Evolutionary conservation across 2,797 vertebrate genomes (phyloP).

Genomic region (Silurus aristotelis): DNA sequence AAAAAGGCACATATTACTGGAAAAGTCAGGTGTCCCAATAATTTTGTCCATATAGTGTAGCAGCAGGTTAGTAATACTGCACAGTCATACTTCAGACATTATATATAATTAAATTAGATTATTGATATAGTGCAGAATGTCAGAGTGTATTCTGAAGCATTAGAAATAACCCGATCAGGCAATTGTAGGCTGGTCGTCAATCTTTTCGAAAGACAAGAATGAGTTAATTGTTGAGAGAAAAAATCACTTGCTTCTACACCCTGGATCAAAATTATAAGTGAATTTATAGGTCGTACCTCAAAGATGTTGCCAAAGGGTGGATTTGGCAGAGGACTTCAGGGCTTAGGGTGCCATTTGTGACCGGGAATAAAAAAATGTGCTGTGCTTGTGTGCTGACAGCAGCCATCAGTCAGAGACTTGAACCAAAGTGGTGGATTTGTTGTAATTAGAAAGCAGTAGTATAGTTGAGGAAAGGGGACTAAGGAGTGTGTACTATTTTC

Average conservation of each 20-base stretch:
- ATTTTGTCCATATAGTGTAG: too few species aligned
- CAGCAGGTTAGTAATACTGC: too few species aligned
- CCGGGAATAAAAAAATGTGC: neutral
- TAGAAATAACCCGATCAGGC: neutral
- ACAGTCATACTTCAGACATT: too few species aligned
- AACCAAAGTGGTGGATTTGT: slow-evolving; percentile 44
- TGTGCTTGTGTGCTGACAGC: slow-evolving; percentile 11
- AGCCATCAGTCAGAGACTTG: slow-evolving; percentile 35
- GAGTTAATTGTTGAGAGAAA: neutral
- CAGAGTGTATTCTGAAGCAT: too few species aligned
- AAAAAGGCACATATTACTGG: too few species aligned
- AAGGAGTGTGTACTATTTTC: slow-evolving; percentile 42
- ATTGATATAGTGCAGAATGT: too few species aligned
- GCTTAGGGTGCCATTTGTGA: slow-evolving; percentile 6
- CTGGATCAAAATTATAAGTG: neutral
- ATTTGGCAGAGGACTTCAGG: slow-evolving; percentile 1
- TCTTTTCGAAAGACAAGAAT: too few species aligned
- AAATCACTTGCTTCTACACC: neutral
- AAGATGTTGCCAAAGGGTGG: neutral
- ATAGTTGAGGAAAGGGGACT: slow-evolving; percentile 48
- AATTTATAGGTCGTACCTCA: neutral
- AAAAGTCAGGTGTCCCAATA: too few species aligned
- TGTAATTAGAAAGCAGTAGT: slow-evolving; percentile 61
- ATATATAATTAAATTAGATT: too few species aligned
- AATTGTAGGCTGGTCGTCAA: neutral